Base-by-base conservation (phyloP, 2,888 invertebrate genomes). In the Patella ulyssiponensis region DNA sequence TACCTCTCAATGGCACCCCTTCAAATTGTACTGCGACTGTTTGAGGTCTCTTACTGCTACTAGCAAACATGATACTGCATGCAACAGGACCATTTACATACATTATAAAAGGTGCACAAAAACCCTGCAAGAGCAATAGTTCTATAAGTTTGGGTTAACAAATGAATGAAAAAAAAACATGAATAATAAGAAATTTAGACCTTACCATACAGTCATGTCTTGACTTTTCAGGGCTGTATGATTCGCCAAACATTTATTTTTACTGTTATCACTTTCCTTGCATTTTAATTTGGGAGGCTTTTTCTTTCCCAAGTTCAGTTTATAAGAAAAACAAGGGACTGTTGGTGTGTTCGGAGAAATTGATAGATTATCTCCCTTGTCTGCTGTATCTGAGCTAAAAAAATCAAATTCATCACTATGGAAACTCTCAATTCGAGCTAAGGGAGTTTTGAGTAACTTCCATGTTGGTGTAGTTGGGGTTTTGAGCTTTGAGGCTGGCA, bases 351-450 rank as follows among this genome's bases (percentile, higher is more conserved):
- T 86, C 54, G 83, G 85, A 64, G 87, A 88, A 77, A 84, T 85
- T 23, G 86, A 81, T 70, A 86, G 86, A 9, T 82, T 82, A 44
- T 83, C 83, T 64, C 80, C 77, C 75, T 82, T 82, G 56, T 84
- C 86, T 54, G 80, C 64, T 58, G 69, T 70, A 73, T 85, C 86
- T 77, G 84, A 82, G 75, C 81, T 84, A 77, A 81, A 84, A 71
- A 76, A 81, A 74, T 89, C 89, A 81, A 88, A 88, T 77, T 89
- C 89, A 74, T 89, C 88, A 83, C 88, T 89, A 80, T 89, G 88
- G 79, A 89, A 89, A 79, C 89, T 89, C 77, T 89, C 89, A 75
- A 89, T 87, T 11, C 88, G 85, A 74, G 89, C 89, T 75, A 89
- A 83, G 52, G 89, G 89, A 23, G 87, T 88, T 75, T 85, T 85